Conservation (phyloP, 2,113 vertebrate genomes). For the Neodontobutis hainanensis region DNA sequence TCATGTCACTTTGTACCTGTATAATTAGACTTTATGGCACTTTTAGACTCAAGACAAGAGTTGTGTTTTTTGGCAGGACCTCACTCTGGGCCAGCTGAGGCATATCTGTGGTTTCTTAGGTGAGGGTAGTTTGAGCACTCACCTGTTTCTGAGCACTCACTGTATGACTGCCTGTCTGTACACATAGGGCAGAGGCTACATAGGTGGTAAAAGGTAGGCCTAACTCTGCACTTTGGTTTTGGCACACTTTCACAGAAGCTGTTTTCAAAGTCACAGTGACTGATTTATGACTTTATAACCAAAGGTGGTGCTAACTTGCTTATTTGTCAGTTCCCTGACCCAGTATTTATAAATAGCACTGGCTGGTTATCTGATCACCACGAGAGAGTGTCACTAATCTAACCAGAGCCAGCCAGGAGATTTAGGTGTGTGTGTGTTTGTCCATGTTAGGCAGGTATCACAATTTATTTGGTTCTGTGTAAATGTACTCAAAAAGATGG, state of each 20-base stretch:
- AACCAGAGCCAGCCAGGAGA: constrained; percentile 46
- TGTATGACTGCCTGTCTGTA: not conserved
- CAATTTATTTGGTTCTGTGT: not conserved
- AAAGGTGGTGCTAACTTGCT: constrained; percentile 30
- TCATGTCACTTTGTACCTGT: constrained; percentile 8
- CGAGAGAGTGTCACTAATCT: constrained; percentile 73
- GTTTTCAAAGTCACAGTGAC: not conserved
- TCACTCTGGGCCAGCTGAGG: constrained; percentile 7
- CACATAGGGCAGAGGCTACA: not conserved
- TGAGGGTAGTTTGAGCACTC: constrained; percentile 3
- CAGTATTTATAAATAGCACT: constrained; percentile 74
- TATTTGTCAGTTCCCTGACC: constrained; percentile 64
- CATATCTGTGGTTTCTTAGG: constrained; percentile 16
- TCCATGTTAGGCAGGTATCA: constrained; percentile 13
- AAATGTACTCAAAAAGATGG: not conserved
- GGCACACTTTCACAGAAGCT: too few species aligned
- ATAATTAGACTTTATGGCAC: constrained; percentile 2
- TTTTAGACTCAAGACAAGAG: constrained; percentile 2
- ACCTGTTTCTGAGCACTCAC: constrained; percentile 4
- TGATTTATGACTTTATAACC: not conserved
- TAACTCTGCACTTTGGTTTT: constrained; percentile 6
- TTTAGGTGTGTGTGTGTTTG: constrained; percentile 38
- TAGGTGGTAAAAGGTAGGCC: not conserved
- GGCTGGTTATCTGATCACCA: constrained; percentile 75
- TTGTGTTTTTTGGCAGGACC: constrained; percentile 2